Conservation (phyloP, 2,797 vertebrate species). For the Cottoperca gobio region DNA sequence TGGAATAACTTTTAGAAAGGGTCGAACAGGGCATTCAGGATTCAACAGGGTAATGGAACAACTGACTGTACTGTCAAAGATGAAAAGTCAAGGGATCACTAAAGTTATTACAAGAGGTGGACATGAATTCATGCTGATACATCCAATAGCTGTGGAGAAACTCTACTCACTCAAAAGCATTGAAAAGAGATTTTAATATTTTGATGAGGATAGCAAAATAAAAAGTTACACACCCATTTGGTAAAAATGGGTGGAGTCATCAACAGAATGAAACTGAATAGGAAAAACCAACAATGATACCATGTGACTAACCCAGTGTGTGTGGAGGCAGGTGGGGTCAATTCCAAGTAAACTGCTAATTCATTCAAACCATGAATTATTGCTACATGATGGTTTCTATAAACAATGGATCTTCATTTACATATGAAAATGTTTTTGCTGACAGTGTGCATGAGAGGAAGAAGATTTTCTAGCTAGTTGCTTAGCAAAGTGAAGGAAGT, state of each 20-base stretch:
- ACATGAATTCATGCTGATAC: background rate
- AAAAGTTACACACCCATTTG: too few species aligned
- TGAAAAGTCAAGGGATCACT: background rate
- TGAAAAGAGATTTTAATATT: conserved; percentile 6
- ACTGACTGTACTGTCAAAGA: background rate
- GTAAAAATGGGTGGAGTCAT: background rate
- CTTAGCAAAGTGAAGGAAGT: background rate
- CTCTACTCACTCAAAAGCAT: background rate
- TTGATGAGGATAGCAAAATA: background rate
- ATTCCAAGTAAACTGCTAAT: conserved; percentile 14
- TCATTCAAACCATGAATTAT: conserved; percentile 25
- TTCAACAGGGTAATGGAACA: background rate
- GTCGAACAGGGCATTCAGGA: background rate
- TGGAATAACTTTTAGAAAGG: background rate
- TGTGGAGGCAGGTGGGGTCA: conserved; percentile 22
- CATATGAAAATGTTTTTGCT: conserved; percentile 16
- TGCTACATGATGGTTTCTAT: conserved; percentile 14
- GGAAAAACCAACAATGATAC: background rate
- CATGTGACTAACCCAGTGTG: background rate
- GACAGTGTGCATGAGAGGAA: conserved; percentile 6
- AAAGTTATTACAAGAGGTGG: too few species aligned
- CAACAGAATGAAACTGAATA: conserved; percentile 3
- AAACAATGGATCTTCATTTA: conserved; percentile 37
- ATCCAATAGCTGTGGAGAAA: background rate
- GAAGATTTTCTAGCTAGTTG: background rate